Base-by-base conservation (phyloP, 23 tunicate genomes). In the Corella eumyota region DNA sequence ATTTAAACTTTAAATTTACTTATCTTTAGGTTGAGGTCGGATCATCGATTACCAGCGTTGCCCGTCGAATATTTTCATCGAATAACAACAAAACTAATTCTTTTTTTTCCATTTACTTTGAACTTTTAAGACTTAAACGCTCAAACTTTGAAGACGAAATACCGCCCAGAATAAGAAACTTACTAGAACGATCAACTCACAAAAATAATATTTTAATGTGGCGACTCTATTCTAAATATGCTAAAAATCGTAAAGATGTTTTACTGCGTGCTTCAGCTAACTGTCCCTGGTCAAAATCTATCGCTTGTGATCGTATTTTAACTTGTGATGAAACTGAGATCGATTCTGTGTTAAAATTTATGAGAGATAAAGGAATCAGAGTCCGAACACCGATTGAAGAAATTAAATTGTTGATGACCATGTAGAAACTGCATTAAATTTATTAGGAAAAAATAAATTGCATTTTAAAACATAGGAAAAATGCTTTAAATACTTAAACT, bases 361-460 rank as follows among this genome's bases (percentile, higher is more conserved):
- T 79, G 77, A 36, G 64, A 24, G 68, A 73, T 22, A 63, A 65
- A 50, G 85, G 85, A 1, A 1, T 88, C 7, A 47, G 96, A 27
- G 30, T 88, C 1, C 34, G 96, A 28, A 88, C 96, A 30, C 88
- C 88, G 9, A 52, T 78, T 30, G 96, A 88, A 34, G 96, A 88
- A 79, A 68, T 88, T 19, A 70, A 66, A 30, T 33, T 88, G 37
- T 47, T 88, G 2, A 28, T 88, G 30, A 54, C 96, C n/a, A 57
- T 73, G 58, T 81, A 58, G 56, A n/a, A n/a, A n/a, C n/a, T 25
- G n/a, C 1, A 27, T 34, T 4, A 19, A 30, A 25, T 28, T 32
- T 6, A 23, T 53, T 29, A n/a, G 28, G 21, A 60, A 23, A 35
- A 60, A 60, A 30, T 34, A 19, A 53, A n/a, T 53, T 11, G 11